These are phyloP conservation scores for Syngnathus floridae DNA, from an alignment of 2,113 vertebrate species.

Conservation along the genomic window DNA sequence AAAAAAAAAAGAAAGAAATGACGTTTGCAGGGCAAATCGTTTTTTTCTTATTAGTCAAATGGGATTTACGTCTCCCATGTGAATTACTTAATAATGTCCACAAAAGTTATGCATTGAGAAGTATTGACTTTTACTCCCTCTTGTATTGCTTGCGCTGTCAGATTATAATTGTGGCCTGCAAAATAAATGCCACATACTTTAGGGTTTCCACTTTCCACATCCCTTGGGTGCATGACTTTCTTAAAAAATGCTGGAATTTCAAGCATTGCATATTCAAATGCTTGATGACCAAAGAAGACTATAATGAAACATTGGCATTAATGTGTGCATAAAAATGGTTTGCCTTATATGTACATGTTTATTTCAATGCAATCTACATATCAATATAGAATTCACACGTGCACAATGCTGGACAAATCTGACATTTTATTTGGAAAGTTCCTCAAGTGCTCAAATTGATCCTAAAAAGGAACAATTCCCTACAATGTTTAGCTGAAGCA, in stretches of 20 bases:
- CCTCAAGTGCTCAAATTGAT: neutral
- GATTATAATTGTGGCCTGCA: conserved; percentile 5
- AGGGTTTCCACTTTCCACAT: neutral
- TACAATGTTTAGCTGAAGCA: conserved; percentile 10
- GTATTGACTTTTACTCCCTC: conserved; percentile 9
- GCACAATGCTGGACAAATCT: neutral
- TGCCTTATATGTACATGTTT: neutral
- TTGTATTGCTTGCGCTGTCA: conserved; percentile 3
- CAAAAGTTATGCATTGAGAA: neutral
- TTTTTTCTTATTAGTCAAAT: conserved; percentile 37
- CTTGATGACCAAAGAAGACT: neutral
- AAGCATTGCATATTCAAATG: neutral
- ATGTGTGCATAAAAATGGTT: neutral
- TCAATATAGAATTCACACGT: neutral
- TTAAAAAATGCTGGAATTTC: neutral
- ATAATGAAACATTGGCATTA: neutral
- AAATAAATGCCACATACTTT: conserved; percentile 5
- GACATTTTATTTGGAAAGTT: neutral
- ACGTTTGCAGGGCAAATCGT: conserved; percentile 28
- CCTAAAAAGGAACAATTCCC: neutral
- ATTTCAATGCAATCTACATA: neutral
- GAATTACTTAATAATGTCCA: conserved; percentile 31
- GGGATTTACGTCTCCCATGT: conserved; percentile 17
- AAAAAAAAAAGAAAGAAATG: conserved; percentile 39
- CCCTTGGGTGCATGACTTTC: neutral